Conservation (phyloP, 2,888 invertebrate species). For the Falcaria lacertinaria region DNA sequence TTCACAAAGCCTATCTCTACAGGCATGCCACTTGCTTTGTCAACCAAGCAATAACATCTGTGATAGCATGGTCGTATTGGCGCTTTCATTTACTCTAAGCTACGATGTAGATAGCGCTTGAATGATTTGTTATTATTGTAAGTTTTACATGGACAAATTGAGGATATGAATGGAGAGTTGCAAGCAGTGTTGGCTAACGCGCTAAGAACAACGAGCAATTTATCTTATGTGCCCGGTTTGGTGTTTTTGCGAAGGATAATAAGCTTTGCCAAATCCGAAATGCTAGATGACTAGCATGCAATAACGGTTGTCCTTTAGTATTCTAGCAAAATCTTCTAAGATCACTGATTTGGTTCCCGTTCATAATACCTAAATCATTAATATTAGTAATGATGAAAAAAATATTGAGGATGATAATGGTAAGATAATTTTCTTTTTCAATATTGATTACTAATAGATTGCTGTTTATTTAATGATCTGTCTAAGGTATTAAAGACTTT, state of each 20-base stretch:
- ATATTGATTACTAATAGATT: no score
- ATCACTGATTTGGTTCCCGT: no score
- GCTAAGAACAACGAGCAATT: background rate
- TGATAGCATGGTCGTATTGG: background rate
- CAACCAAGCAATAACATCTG: no score
- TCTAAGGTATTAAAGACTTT: background rate
- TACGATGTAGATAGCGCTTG: slow-evolving; percentile 4
- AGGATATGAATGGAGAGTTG: background rate
- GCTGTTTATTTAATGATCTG: no score
- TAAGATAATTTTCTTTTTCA: no score
- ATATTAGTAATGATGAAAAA: no score
- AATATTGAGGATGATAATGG: no score
- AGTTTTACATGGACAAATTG: background rate
- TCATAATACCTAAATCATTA: no score
- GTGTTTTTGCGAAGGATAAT: background rate
- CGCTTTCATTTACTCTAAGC: slow-evolving; percentile 3
- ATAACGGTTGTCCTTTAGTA: background rate
- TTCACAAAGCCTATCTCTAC: no score
- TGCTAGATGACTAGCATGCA: background rate
- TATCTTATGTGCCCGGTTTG: background rate
- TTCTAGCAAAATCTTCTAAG: no score
- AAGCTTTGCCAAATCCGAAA: background rate
- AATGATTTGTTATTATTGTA: background rate
- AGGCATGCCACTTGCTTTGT: no score
- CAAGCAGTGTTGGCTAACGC: background rate